Evolutionary conservation across 1,140 invertebrate species (phyloP), one percentile per base, ranked within the genome.

Genomic region (Caenorhabditis inopinata): DNA sequence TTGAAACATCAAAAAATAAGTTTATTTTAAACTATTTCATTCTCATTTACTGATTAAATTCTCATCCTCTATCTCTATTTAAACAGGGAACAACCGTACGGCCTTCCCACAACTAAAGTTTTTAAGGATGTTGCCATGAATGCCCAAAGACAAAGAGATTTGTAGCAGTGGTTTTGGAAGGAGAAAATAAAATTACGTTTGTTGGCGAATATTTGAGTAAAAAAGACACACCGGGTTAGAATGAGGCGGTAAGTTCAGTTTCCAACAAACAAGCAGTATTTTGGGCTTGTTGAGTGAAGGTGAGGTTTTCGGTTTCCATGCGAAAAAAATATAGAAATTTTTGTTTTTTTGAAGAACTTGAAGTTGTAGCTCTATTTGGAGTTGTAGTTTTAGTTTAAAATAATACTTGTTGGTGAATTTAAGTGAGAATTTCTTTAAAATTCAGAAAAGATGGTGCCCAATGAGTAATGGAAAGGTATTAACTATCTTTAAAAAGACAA

Each of bases 201-300:
- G 58, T 68, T 68, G 58, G 58, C 58, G 58, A 68, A 68, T 68
- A 68, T 68, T 68, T 38, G 58, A 68, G 58, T 68, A 21, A 68
- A 68, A 68, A 68, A 68, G 32, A 38, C 58, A 68, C 58, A 29
- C 25, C n/a, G 58, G 25, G n/a, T 68, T 42, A 9, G 32, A 38
- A 21, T 29, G n/a, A 68, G 32, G 58, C 58, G 58, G 58, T 68
- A 68, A 68, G 58, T 68, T 68, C 58, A 68, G 58, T 68, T 68
- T 68, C 58, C 58, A 68, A 68, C 58, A 68, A 68, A 68, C 58
- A 68, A 68, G 32, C 35, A 68, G 58, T 68, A 68, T 68, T 68
- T 68, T 68, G 27, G 51, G n/a, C 3, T 58, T 9, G 29, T 68
- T 68, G 58, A 38, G 53, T 62, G 29, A 68, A 14, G 32, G 51